Conservation (phyloP, 2,888 invertebrate species). For the Parasteatoda lunata region DNA sequence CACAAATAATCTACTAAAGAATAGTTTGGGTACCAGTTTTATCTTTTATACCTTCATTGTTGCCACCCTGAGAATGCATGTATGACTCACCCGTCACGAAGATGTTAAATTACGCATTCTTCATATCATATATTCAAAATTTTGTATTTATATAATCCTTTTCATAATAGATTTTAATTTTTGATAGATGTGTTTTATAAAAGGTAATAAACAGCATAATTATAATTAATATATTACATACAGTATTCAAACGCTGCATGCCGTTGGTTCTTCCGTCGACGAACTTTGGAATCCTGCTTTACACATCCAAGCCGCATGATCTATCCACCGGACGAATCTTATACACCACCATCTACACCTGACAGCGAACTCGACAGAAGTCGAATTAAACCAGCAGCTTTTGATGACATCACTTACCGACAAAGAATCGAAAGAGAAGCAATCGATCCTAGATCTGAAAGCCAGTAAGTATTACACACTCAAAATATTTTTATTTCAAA, state of each 20-base stretch:
- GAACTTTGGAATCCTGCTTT: slow-evolving; percentile 87
- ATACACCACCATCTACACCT: slow-evolving; percentile 72
- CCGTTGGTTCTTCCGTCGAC: slow-evolving; percentile 88
- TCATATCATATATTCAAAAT: too few species aligned
- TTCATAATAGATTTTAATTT: too few species aligned
- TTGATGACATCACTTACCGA: slow-evolving; percentile 69
- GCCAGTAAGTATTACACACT: slow-evolving; percentile 66
- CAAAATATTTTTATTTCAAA: not conserved
- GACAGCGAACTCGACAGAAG: slow-evolving; percentile 68
- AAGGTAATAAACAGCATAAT: too few species aligned
- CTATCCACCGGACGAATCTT: slow-evolving; percentile 84
- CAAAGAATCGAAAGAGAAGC: slow-evolving; percentile 68
- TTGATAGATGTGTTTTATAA: too few species aligned
- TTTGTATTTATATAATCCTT: too few species aligned
- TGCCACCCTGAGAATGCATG: too few species aligned
- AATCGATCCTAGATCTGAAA: slow-evolving; percentile 70
- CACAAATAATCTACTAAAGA: too few species aligned
- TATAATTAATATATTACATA: slow-evolving; percentile 68
- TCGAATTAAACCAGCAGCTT: slow-evolving; percentile 69
- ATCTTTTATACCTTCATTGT: too few species aligned
- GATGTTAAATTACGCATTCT: too few species aligned
- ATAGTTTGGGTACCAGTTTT: too few species aligned
- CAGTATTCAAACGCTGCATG: slow-evolving; percentile 90
- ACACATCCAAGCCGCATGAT: slow-evolving; percentile 95
- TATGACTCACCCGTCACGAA: too few species aligned